These are phyloP conservation scores for Osedax frankpressi DNA, from an alignment of 2,888 invertebrate species.

Conservation along the genomic window DNA sequence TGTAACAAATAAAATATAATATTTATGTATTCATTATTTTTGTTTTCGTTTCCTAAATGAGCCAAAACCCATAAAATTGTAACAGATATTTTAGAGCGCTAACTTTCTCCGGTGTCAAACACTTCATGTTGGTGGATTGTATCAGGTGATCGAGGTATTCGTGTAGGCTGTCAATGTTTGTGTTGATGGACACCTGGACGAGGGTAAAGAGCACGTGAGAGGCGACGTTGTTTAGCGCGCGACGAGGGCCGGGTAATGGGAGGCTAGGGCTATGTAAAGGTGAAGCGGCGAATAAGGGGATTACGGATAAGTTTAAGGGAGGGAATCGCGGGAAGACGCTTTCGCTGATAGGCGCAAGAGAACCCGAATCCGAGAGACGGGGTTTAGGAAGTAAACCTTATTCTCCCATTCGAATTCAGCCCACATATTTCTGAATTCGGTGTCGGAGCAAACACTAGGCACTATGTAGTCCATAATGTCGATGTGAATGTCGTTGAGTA, in stretches of 20 bases:
- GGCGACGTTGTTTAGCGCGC: not conserved
- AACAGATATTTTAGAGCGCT: too few species aligned
- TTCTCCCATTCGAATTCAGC: constrained; percentile 99
- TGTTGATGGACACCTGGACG: constrained; percentile 74
- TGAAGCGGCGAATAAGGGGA: too few species aligned
- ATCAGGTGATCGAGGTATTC: constrained; percentile 84
- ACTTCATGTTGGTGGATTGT: constrained; percentile 94
- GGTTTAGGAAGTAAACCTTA: constrained; percentile 61
- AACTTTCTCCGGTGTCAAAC: constrained; percentile 86
- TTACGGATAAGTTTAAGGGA: too few species aligned
- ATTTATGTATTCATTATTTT: too few species aligned
- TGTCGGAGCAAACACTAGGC: constrained; percentile 81
- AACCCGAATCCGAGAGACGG: too few species aligned
- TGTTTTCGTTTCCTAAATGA: too few species aligned
- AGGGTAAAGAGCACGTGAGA: not conserved
- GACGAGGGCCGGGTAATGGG: too few species aligned
- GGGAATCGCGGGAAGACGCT: too few species aligned
- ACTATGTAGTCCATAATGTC: constrained; percentile 85
- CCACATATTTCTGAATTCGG: constrained; percentile 98
- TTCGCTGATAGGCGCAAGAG: too few species aligned
- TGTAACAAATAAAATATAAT: too few species aligned
- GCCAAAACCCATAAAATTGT: too few species aligned
- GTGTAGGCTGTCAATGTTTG: constrained; percentile 71
- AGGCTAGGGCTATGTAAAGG: too few species aligned
- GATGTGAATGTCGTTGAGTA: constrained; percentile 95